phyloP scores from a whole-genome alignment of 2,888 invertebrate species.

The Rhagonycha lutea region DNA sequence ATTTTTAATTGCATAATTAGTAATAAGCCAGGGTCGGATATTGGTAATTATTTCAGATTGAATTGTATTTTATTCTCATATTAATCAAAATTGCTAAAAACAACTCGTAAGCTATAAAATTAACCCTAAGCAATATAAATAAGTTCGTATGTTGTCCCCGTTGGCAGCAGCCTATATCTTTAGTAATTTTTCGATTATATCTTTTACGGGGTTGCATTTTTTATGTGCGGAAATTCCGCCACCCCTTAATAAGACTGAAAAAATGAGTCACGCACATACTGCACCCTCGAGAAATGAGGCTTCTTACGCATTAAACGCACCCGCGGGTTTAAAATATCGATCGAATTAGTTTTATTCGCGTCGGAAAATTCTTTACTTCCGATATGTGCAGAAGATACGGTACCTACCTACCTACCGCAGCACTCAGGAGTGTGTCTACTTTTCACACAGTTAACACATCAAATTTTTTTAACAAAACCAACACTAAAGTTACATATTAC shows the following conservation, averaged over 20 bases:
- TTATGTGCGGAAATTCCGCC: constrained; percentile 53
- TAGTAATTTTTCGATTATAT: constrained; percentile 28
- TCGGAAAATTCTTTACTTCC: constrained; percentile 23
- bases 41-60: not conserved
- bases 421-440: not conserved
- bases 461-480: too few species aligned
- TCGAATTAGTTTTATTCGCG: constrained; percentile 30
- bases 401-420: not conserved
- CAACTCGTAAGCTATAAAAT: not conserved
- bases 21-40: constrained; percentile 31
- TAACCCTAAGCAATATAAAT: constrained; percentile 2
- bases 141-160: not conserved
- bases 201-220: constrained; percentile 50
- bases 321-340: constrained; percentile 54
- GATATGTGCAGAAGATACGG: constrained; percentile 13
- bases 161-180: constrained; percentile 10
- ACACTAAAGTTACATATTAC: too few species aligned
- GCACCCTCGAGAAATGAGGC: constrained; percentile 46
- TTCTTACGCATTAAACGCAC: constrained; percentile 49
- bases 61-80: not conserved
- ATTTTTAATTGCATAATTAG: constrained; percentile 28
- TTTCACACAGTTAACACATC: not conserved
- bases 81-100: not conserved
- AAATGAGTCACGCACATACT: constrained; percentile 54
- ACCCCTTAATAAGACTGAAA: constrained; percentile 53